Evolutionary conservation across 92 coral and sea anemone genomes (phyloP).

Genomic region (Siderastrea radians): DNA sequence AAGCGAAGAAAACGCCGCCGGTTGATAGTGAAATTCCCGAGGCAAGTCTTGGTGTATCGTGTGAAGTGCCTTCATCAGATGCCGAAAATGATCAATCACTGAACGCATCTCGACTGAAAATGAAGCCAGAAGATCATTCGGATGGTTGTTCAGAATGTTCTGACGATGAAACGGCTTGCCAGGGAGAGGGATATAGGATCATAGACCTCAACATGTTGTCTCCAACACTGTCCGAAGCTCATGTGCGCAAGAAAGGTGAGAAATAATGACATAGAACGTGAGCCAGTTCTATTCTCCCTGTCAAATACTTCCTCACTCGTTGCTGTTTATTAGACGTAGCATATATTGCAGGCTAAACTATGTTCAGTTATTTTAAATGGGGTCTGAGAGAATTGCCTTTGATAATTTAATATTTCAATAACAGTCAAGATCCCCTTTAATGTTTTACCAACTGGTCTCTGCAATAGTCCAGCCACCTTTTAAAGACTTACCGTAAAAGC

Average conservation of each 20-base stretch:
- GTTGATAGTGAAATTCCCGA: conserved; percentile 8
- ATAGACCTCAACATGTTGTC: conserved; percentile 34
- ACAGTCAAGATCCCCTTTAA: too few species aligned
- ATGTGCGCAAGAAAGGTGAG: conserved; percentile 50
- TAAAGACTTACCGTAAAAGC: conserved; percentile 5
- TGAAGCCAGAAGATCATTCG: conserved; percentile 32
- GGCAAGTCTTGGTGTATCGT: conserved; percentile 6
- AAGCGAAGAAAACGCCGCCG: conserved; percentile 40
- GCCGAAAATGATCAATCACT: conserved; percentile 29
- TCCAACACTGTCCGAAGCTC: conserved; percentile 49
- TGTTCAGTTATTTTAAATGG: not conserved
- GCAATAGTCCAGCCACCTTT: conserved; percentile 44
- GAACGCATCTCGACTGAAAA: conserved; percentile 36
- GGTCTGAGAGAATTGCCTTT: not conserved
- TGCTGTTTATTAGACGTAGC: not conserved
- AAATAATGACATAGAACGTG: conserved; percentile 12
- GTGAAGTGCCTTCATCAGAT: conserved; percentile 12
- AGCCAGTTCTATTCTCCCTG: too few species aligned
- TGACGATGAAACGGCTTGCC: conserved; percentile 32
- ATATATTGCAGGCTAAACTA: not conserved
- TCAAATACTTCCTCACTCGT: not conserved
- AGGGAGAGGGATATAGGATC: conserved; percentile 35
- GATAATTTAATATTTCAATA: not conserved
- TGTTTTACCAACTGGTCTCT: conserved; percentile 31
- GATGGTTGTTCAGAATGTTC: conserved; percentile 16